These are phyloP conservation scores for Erynnis tages DNA, from an alignment of 2,888 invertebrate genomes.

Conservation along the genomic window DNA sequence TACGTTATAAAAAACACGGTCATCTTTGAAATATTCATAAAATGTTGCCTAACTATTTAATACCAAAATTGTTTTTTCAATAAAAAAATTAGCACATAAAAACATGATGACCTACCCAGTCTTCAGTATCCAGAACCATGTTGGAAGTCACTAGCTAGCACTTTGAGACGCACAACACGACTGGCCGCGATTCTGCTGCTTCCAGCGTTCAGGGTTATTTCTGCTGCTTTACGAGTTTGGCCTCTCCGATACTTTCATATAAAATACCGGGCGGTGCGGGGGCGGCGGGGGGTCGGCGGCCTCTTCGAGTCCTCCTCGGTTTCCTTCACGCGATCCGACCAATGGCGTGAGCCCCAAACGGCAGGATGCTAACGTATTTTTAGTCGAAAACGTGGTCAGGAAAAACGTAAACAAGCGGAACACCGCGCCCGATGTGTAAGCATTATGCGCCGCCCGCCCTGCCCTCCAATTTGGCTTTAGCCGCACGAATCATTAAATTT, in stretches of 20 bases:
- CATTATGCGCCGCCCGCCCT: conserved; percentile 35
- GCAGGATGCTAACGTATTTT: conserved; percentile 79
- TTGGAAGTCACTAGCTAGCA: conserved; percentile 78
- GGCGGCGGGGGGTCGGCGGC: conserved; percentile 45
- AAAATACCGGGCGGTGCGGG: conserved; percentile 48
- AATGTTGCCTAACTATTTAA: no score
- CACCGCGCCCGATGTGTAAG: conserved; percentile 52
- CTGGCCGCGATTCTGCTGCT: conserved; percentile 66
- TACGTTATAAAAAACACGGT: no score
- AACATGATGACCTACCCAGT: conserved; percentile 66
- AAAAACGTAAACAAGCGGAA: conserved; percentile 77
- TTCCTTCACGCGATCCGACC: conserved; percentile 69
- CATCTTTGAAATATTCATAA: no score
- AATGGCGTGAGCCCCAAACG: conserved; percentile 76
- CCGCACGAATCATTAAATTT: conserved; percentile 45
- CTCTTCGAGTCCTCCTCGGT: conserved; percentile 61
- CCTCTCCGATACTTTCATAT: conserved; percentile 70
- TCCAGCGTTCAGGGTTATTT: conserved; percentile 80
- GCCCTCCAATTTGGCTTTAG: conserved; percentile 41
- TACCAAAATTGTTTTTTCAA: no score
- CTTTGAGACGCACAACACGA: conserved; percentile 81
- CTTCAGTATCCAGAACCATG: conserved; percentile 79
- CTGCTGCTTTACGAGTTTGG: conserved; percentile 68
- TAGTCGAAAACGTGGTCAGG: conserved; percentile 76
- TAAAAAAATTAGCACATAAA: conserved; percentile 17